Evolutionary conservation across 2,113 vertebrate species (phyloP).

Genomic region (Colius striatus): DNA sequence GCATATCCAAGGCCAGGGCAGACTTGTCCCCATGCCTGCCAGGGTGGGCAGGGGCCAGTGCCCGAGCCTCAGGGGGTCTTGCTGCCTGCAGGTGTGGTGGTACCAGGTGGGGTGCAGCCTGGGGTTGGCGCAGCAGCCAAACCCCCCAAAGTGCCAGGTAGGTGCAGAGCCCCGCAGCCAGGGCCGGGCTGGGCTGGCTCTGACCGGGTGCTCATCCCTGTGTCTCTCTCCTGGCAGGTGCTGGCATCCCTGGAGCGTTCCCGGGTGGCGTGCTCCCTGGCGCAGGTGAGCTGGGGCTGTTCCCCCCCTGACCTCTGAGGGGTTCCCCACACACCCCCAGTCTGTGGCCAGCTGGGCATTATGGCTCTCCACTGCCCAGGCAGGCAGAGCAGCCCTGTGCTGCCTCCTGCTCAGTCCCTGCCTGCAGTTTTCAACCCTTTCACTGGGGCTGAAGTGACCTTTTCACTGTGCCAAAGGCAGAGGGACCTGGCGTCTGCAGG

Average conservation of each 20-base stretch:
- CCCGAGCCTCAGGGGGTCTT: background rate
- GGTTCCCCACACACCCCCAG: background rate
- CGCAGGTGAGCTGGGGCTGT: constrained; percentile 67
- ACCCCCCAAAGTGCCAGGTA: constrained; percentile 82
- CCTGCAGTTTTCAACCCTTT: background rate
- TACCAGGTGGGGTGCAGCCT: constrained; percentile 62
- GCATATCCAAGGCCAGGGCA: background rate
- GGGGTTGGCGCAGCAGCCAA: constrained; percentile 72
- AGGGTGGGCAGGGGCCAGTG: background rate
- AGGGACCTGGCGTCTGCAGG: background rate
- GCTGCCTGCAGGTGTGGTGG: constrained; percentile 64
- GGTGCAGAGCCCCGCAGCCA: background rate
- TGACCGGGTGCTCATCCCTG: rapidly evolving
- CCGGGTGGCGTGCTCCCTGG: constrained; percentile 80
- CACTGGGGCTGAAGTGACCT: background rate
- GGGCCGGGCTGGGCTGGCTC: background rate
- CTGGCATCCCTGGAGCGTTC: constrained; percentile 80
- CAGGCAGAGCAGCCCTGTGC: background rate
- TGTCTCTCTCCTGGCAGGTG: constrained; percentile 55
- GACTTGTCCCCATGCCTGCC: background rate
- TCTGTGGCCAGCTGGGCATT: background rate
- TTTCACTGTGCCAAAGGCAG: background rate
- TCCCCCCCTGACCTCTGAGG: background rate
- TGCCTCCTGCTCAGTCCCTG: background rate
- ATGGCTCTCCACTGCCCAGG: background rate